Conservation (phyloP, 2,113 vertebrate species). For the Cyprinodon brontotheroides region DNA sequence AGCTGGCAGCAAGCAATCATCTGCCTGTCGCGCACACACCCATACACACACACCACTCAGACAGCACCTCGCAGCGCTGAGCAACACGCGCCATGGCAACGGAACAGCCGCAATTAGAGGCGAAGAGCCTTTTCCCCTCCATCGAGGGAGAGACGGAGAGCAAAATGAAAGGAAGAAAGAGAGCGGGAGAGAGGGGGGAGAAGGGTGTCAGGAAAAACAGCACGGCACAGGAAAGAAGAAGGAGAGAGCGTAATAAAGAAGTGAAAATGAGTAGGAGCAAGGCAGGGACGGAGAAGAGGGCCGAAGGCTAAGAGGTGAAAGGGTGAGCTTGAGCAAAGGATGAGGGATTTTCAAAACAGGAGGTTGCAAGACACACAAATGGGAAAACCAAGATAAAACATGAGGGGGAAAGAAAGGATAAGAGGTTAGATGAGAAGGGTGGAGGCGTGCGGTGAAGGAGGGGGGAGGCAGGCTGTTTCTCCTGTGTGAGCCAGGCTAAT, state of each 20-base stretch:
- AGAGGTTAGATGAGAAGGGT: conserved; percentile 34
- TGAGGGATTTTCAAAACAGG: conserved; percentile 57
- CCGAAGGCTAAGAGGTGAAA: conserved; percentile 11
- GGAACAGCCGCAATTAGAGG: conserved; percentile 81
- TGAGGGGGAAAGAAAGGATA: background rate
- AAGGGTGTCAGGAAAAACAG: conserved; percentile 59
- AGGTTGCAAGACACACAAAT: conserved; percentile 69
- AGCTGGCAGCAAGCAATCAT: conserved; percentile 80
- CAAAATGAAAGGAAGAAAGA: conserved; percentile 74
- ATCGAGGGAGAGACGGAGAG: conserved; percentile 75
- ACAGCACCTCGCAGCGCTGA: conserved; percentile 68
- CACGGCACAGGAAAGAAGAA: conserved; percentile 49
- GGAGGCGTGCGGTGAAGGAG: conserved; percentile 21
- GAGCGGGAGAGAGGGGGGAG: conserved; percentile 48
- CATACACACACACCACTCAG: conserved; percentile 43
- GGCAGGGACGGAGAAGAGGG: conserved; percentile 36
- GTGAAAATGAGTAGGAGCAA: conserved; percentile 65
- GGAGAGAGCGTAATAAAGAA: conserved; percentile 65
- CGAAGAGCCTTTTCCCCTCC: conserved; percentile 78
- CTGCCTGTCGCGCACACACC: conserved; percentile 72
- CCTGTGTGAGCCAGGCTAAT: conserved; percentile 73
- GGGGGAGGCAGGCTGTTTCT: conserved; percentile 52
- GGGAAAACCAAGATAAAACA: conserved; percentile 59
- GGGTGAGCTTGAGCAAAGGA: conserved; percentile 46
- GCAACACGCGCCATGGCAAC: conserved; percentile 81